Evolutionary conservation across 2,797 vertebrate genomes (phyloP).

Genomic region (Acanthornis magna): DNA sequence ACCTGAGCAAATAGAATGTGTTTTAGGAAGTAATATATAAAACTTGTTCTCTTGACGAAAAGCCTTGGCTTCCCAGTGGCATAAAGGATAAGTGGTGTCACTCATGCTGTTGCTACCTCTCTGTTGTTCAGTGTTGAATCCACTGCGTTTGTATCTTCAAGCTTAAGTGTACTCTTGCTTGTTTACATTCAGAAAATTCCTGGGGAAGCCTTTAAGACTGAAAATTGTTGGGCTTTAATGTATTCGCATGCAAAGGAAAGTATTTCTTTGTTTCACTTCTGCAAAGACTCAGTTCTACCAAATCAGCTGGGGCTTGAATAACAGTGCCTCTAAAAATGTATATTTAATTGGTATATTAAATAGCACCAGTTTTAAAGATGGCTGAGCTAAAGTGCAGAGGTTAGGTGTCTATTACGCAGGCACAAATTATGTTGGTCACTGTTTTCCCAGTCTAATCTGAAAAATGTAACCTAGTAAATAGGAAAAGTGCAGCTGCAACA

Average conservation of each 20-base stretch:
- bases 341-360: background rate
- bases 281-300: background rate
- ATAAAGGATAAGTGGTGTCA: background rate
- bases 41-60: background rate
- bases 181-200: background rate
- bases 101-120: background rate
- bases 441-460: background rate
- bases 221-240: background rate
- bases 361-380: background rate
- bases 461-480: background rate
- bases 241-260: background rate
- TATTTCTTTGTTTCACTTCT: background rate
- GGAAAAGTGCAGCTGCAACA: background rate
- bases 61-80: background rate
- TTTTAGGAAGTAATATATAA: background rate
- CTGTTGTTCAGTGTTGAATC: background rate
- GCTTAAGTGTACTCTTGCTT: background rate
- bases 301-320: background rate
- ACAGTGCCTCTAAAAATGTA: background rate
- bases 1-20: background rate
- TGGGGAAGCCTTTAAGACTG: background rate
- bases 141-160: background rate
- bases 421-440: background rate
- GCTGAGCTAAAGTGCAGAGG: background rate
- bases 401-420: background rate